These are phyloP conservation scores for Andrena camellia DNA, from an alignment of 2,888 invertebrate genomes.

Conservation along the genomic window DNA sequence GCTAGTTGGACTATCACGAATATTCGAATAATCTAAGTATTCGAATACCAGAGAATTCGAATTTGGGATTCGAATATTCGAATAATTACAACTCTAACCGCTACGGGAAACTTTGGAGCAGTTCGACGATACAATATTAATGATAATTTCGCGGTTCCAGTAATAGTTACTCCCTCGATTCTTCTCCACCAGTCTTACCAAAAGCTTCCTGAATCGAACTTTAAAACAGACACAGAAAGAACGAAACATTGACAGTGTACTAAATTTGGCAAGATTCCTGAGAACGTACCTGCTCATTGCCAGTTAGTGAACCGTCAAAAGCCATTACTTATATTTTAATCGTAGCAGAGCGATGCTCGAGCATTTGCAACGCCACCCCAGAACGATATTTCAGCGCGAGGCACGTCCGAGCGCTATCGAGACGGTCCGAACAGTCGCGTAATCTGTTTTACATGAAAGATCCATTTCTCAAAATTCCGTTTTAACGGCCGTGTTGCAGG, in stretches of 20 bases:
- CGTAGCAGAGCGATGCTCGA: not conserved
- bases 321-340: not conserved
- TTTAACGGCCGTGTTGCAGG: slow-evolving; percentile 55
- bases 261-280: not conserved
- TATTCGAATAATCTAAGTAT: no score
- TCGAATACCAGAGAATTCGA: no score
- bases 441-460: not conserved
- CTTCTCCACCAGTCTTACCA: no score
- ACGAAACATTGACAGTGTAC: not conserved
- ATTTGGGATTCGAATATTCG: no score
- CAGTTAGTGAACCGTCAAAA: not conserved
- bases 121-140: not conserved
- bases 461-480: not conserved
- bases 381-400: not conserved
- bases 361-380: not conserved
- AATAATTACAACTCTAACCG: no score
- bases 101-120: not conserved
- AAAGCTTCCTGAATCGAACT: no score
- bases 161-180: no score
- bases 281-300: not conserved
- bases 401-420: not conserved
- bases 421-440: not conserved
- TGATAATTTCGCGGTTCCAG: not conserved
- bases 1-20: no score
- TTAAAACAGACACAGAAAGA: no score